phyloP scores from a whole-genome alignment of 2,888 invertebrate species.

The Drosophila meridiana region DNA sequence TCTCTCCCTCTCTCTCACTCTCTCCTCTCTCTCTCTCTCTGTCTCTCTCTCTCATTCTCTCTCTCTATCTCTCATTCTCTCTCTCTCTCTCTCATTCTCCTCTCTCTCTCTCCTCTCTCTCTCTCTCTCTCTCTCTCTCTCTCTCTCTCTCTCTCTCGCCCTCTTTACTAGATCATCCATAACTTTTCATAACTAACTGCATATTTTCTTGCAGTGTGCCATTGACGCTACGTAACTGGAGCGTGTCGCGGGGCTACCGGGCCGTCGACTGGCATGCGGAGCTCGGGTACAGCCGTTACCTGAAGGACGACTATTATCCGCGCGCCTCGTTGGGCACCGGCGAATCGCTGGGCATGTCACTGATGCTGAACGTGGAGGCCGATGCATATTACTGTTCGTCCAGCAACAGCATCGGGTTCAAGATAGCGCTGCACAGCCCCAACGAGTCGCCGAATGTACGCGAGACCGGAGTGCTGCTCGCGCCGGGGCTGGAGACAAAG shows the following conservation, averaged over 20 bases:
- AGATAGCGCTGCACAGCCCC: constrained; percentile 81
- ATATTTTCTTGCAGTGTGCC: constrained; percentile 51
- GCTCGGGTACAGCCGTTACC: constrained; percentile 86
- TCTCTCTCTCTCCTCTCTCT: no score
- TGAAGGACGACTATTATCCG: constrained; percentile 86
- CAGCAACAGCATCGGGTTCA: constrained; percentile 87
- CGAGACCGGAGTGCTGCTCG: constrained; percentile 77
- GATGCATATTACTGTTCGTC: constrained; percentile 92
- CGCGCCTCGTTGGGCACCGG: constrained; percentile 87
- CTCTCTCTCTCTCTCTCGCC: no score
- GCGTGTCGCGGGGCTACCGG: constrained; percentile 15
- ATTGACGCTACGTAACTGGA: constrained; percentile 45
- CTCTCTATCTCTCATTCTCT: no score
- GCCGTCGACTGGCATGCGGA: constrained; percentile 91
- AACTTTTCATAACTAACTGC: no score
- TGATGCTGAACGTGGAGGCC: constrained; percentile 89
- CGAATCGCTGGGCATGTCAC: constrained; percentile 89
- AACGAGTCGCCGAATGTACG: constrained; percentile 81
- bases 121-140: no score
- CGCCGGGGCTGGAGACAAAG: constrained; percentile 79
- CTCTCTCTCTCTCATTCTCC: no score
- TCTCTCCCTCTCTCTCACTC: no score
- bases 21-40: no score
- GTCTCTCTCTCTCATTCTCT: no score
- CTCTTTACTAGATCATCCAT: no score